Conservation (phyloP, 2,113 vertebrate species). For the Cathartes aura region DNA sequence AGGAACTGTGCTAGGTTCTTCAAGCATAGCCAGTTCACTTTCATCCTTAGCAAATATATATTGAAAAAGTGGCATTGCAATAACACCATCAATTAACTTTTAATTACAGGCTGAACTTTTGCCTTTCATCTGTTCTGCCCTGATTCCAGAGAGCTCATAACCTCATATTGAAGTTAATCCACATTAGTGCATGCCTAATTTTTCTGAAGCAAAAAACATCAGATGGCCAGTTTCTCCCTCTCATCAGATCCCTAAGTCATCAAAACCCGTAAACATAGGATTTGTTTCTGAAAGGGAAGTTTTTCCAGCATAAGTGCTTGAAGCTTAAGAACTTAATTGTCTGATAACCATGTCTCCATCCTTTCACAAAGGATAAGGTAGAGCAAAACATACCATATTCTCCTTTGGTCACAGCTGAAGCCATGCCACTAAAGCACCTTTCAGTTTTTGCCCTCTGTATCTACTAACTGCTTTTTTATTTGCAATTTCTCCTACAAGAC, state of each 20-base stretch:
- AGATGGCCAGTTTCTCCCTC: neutral
- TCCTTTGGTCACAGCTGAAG: neutral
- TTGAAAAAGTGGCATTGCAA: slow-evolving; percentile 25
- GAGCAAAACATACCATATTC: neutral
- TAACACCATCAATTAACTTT: slow-evolving; percentile 50
- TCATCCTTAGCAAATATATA: slow-evolving; percentile 20
- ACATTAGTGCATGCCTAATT: neutral
- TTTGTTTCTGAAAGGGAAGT: slow-evolving; percentile 6
- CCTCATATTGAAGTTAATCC: neutral
- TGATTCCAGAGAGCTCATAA: slow-evolving; percentile 34
- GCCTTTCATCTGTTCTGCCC: slow-evolving; percentile 43
- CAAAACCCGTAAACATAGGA: neutral
- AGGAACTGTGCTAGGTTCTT: neutral
- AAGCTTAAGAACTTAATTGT: neutral
- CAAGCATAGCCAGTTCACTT: slow-evolving; percentile 23
- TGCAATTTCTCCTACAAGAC: neutral
- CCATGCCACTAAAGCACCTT: neutral
- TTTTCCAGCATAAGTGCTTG: neutral
- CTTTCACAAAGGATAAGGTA: neutral
- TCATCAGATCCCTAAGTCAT: neutral
- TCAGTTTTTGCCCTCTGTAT: neutral
- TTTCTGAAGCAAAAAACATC: slow-evolving; percentile 33
- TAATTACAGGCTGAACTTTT: slow-evolving; percentile 60
- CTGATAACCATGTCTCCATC: neutral
- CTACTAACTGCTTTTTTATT: neutral